Evolutionary conservation across 2,888 invertebrate species (phyloP), one percentile per base, ranked within the genome.

Genomic region (Amaurobius ferox): DNA sequence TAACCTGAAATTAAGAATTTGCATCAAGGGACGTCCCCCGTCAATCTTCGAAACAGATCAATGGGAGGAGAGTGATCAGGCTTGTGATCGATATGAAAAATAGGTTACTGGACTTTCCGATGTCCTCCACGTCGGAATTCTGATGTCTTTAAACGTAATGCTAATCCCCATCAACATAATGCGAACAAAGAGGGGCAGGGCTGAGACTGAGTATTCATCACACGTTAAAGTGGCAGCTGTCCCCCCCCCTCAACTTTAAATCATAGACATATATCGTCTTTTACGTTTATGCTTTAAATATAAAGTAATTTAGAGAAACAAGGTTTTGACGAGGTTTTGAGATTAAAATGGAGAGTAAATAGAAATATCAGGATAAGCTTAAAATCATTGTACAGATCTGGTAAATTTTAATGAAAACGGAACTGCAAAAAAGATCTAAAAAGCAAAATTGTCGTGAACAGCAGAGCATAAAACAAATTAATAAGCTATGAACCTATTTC

Each of bases 71-170:
- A 19, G 62, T 26, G 76, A 76, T 64, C 62, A 29, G 66, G 35
- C 76, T 35, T 48, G 28, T 76, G 76, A 81, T 81, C 83, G 83
- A 85, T 85, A 85, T 77, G 77, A 85, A 85, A 85, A 85, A 85
- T 85, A 78, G 77, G 77, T 85, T 85, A 85, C 71, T 72, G 83
- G 81, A 81, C 81, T 81, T 76, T 68, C 68, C 74, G 62, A 62
- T 81, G 81, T 76, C 81, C 81, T 76, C 71, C 23, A 29, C n/a
- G 40, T 68, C 61, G 74, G 66, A 55, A 67, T 81, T 66, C 72
- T 66, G 48, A 79, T 64, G 72, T 72, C 64, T 79, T 79, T 74
- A 74, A 81, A 81, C 64, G 71, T 55, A 72, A 67, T 85, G 71
- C 83, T 85, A 85, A 85, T 85, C 83, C 83, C 44, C 44, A 62